Evolutionary conservation across 2,797 vertebrate genomes (phyloP).

Genomic region (Eurystomus glaucurus): DNA sequence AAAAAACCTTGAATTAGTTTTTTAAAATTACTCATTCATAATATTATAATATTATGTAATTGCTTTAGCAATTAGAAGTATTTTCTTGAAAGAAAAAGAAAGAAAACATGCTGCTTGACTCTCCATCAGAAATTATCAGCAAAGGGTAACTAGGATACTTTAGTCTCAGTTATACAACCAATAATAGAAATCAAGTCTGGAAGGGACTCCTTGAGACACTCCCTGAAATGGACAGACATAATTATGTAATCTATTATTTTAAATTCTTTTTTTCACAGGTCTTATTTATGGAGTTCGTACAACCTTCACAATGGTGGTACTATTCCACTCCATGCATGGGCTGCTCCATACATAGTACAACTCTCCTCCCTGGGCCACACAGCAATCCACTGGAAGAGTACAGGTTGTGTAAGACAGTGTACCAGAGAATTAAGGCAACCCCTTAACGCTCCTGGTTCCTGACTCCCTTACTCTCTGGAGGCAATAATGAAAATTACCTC

Average conservation of each 20-base stretch:
- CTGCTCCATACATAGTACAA: too few relatives aligned
- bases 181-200: not conserved
- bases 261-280: accelerated
- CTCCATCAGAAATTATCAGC: not conserved
- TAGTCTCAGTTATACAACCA: not conserved
- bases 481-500: too few relatives aligned
- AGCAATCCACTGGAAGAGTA: too few relatives aligned
- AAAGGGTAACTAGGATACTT: not conserved
- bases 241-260: not conserved
- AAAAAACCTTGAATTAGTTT: constrained; percentile 6
- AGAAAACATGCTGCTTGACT: not conserved
- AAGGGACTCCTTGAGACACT: not conserved
- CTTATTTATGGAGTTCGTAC: not conserved
- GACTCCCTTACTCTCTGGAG: too few relatives aligned
- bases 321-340: too few relatives aligned
- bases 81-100: not conserved
- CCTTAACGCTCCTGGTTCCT: too few relatives aligned
- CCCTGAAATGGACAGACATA: not conserved
- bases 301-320: not conserved
- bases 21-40: not conserved
- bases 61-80: not conserved
- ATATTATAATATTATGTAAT: not conserved
- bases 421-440: too few relatives aligned
- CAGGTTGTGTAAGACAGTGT: too few relatives aligned
- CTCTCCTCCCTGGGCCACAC: too few relatives aligned